Percentiles rank a stretch among this genome's conserved stretches.
Conservation (phyloP, 2,113 vertebrate species). For the Argyrosomus japonicus region DNA sequence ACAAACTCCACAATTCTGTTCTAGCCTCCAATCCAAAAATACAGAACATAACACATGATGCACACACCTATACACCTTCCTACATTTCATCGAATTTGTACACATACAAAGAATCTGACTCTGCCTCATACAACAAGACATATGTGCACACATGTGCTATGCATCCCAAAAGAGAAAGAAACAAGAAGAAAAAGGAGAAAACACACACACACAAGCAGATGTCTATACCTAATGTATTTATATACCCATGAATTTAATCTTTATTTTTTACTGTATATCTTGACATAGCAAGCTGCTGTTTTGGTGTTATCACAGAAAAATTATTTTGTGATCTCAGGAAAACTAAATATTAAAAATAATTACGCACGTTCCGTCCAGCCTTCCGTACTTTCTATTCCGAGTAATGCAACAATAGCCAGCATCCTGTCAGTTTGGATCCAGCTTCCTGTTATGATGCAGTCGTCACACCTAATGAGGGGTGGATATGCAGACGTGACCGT, state of each 20-base stretch:
- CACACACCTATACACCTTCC: background rate
- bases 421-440: slow-evolving; percentile 54
- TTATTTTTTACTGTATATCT: background rate
- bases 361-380: background rate
- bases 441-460: slow-evolving; percentile 65
- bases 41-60: background rate
- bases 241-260: background rate
- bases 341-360: slow-evolving; percentile 30
- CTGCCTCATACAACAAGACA: too few species aligned
- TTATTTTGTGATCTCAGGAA: background rate
- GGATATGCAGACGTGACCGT: background rate
- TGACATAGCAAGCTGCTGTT: slow-evolving; percentile 5
- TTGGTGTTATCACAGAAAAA: background rate
- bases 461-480: slow-evolving; percentile 16
- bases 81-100: background rate
- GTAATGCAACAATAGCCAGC: slow-evolving; percentile 58
- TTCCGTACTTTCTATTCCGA: slow-evolving; percentile 14
- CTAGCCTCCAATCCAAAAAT: background rate
- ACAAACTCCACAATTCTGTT: background rate
- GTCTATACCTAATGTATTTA: background rate
- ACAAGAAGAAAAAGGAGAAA: background rate
- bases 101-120: background rate
- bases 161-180: background rate
- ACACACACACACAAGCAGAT: background rate
- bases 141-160: background rate